Conservation (phyloP, 2,113 vertebrate species). For the Chlorocebus sabaeus region DNA sequence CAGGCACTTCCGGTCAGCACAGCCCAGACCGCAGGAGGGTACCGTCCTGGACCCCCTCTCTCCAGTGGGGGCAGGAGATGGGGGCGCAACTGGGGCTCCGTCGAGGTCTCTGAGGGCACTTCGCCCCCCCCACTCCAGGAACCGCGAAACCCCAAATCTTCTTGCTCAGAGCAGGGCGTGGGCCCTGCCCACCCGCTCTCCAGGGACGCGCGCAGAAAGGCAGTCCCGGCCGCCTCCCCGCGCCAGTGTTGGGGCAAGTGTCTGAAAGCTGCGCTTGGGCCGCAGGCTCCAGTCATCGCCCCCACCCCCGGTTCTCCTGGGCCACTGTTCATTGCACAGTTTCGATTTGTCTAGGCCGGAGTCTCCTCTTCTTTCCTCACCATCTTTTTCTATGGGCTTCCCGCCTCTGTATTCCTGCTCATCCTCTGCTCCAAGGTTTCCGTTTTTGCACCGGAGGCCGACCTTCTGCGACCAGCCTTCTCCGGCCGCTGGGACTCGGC, state of each 20-base stretch:
- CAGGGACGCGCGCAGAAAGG: neutral
- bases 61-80: neutral
- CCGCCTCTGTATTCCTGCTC: neutral
- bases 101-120: neutral
- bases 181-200: too few species aligned
- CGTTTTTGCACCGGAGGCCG: neutral
- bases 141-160: neutral
- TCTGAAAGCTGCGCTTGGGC: neutral
- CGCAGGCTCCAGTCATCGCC: accelerated
- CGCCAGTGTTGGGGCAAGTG: accelerated
- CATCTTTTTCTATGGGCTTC: neutral
- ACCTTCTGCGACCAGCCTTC: neutral
- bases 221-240: accelerated
- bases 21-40: neutral
- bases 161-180: neutral
- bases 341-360: constrained; percentile 30
- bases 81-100: accelerated
- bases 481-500: neutral
- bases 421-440: neutral
- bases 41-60: accelerated
- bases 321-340: neutral
- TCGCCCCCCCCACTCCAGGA: neutral
- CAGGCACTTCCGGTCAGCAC: constrained; percentile 25
- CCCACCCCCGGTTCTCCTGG: neutral
- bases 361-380: neutral